These are phyloP conservation scores for Rhyacophila brunnea DNA, from an alignment of 1,140 invertebrate species.

Conservation along the genomic window DNA sequence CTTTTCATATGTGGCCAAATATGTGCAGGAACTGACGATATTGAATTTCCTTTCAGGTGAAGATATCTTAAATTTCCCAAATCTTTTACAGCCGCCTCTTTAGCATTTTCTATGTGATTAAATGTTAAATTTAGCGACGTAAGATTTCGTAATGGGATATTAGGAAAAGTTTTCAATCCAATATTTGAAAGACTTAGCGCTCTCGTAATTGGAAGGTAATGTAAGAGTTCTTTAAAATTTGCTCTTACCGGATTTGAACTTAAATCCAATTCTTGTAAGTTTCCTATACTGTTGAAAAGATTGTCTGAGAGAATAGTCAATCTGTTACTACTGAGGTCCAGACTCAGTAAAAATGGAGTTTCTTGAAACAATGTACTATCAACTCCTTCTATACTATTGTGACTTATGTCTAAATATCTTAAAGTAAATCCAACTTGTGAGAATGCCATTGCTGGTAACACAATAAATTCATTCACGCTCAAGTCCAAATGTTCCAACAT, in stretches of 20 bases:
- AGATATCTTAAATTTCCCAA: conserved; percentile 64
- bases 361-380: conserved; percentile 85
- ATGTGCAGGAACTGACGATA: conserved; percentile 63
- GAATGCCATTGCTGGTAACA: conserved; percentile 70
- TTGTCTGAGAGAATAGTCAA: conserved; percentile 85
- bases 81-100: conserved; percentile 62
- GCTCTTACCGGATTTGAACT: conserved; percentile 77
- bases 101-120: conserved; percentile 66
- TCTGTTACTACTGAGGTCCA: conserved; percentile 78
- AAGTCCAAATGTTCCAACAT: conserved; percentile 78
- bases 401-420: conserved; percentile 71
- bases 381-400: conserved; percentile 82
- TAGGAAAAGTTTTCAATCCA: conserved; percentile 70
- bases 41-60: conserved; percentile 65
- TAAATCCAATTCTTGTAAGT: conserved; percentile 75
- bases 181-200: conserved; percentile 72
- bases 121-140: conserved; percentile 73
- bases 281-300: conserved; percentile 79
- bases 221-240: conserved; percentile 88
- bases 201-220: conserved; percentile 78
- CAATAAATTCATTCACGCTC: conserved; percentile 73
- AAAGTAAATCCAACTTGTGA: conserved; percentile 73
- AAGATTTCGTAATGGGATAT: conserved; percentile 69
- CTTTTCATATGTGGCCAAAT: conserved; percentile 58
- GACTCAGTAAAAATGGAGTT: conserved; percentile 72